Percentiles rank a stretch among this genome's conserved stretches.
phyloP scores from a whole-genome alignment of 2,888 invertebrate species.

The Caenorhabditis angaria region DNA sequence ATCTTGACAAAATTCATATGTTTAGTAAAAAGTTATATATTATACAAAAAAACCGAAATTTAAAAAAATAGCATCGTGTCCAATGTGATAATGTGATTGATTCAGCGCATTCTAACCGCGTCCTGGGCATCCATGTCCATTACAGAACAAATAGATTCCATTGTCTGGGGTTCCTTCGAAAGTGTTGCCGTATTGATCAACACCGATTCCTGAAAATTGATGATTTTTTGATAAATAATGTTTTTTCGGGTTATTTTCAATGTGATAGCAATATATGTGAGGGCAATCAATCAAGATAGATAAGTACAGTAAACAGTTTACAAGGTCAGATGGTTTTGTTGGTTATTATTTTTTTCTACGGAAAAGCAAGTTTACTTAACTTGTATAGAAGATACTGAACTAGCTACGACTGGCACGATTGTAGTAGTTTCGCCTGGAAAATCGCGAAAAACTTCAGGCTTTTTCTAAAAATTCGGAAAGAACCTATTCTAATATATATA shows the following conservation, averaged over 20 bases:
- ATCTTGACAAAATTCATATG: too few relatives aligned
- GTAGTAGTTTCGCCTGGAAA: neutral
- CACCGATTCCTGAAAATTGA: slow-evolving; percentile 26
- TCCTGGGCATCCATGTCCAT: slow-evolving; percentile 45
- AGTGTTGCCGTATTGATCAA: slow-evolving; percentile 39
- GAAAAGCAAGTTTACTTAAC: neutral
- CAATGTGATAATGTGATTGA: too few relatives aligned
- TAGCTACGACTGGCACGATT: neutral
- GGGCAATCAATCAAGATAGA: neutral
- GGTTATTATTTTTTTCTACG: too few relatives aligned
- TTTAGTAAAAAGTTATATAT: slow-evolving; percentile 1
- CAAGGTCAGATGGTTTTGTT: neutral
- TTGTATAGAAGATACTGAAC: neutral
- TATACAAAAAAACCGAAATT: neutral
- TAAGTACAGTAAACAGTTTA: slow-evolving; percentile 4
- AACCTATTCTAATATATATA: neutral
- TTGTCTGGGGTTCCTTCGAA: slow-evolving; percentile 46
- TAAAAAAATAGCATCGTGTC: neutral
- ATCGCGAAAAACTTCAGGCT: neutral
- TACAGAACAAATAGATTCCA: slow-evolving; percentile 45
- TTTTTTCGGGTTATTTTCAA: slow-evolving; percentile 9
- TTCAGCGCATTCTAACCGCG: slow-evolving; percentile 28
- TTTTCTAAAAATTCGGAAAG: slow-evolving; percentile 4
- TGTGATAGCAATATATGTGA: neutral
- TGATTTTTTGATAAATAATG: neutral